Evolutionary conservation across 1,140 invertebrate genomes (phyloP), one percentile per base, ranked within the genome.

Genomic region (Rhyzopertha dominica): DNA sequence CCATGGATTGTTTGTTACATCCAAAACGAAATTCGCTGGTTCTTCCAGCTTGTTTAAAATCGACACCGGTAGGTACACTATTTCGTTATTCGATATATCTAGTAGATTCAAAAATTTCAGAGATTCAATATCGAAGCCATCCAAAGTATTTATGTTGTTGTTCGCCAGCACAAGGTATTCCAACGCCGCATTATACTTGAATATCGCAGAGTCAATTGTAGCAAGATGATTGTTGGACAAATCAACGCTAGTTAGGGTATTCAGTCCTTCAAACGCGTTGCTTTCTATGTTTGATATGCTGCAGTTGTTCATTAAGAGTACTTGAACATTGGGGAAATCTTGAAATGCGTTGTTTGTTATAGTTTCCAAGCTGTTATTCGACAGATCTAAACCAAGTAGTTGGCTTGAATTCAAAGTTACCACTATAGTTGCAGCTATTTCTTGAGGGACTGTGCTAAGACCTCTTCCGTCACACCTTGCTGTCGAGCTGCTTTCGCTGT

Each of bases 1-100:
- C 52, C 52, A 54, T 9, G 52, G 52, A 24, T 54, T 54, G 20
- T 47, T 43, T 17, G 51, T 49, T 1, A 40, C 26, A 9, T 51
- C 9, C 9, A 54, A 8, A 17, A 36, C 43, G 30, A 54, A 54
- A 2, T 51, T 14, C 13, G 51, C 34, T 5, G 20, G 5, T 29
- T 35, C 35, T 28, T 37, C n/a, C 13, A 55, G 18, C 12, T 36
- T 52, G 5, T 44, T 24, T 10, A 55, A 16, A 7, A 55, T 9
- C 8, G 12, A 16, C 8, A 25, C 5, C n/a, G 53, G 53, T 12
- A 55, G 35, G 13, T 41, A 36, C 9, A 20, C 26, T 12, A 55
- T 13, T 12, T 10, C 7, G 25, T 55, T 55, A 17, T 52, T 41
- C 0, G 44, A 26, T 9, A 55, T 2, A 36, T 52, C 47, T 14